A percentile compares a stretch with the other conserved stretches of the same genome.
Evolutionary conservation across 2,888 invertebrate genomes (phyloP).

Genomic region (Drosophila cognata): DNA sequence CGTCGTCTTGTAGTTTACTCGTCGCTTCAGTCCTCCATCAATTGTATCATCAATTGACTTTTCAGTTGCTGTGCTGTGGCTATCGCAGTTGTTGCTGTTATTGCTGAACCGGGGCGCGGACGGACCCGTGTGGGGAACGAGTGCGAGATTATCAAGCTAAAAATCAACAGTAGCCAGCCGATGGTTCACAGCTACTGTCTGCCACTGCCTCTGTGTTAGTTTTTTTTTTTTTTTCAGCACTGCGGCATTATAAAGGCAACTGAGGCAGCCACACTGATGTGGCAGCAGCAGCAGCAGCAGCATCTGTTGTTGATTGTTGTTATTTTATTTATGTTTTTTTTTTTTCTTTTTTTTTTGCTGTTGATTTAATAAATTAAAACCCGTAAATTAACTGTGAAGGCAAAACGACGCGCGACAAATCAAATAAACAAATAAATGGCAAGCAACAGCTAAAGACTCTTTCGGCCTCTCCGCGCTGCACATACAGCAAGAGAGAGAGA

Average conservation of each 20-base stretch:
- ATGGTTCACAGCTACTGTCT: conserved; percentile 37
- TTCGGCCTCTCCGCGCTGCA: conserved; percentile 4
- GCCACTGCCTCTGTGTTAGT: conserved; percentile 18
- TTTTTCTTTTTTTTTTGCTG: conserved; percentile 46
- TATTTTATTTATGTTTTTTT: conserved; percentile 1
- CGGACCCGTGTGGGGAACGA: conserved; percentile 26
- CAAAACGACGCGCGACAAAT: conserved; percentile 77
- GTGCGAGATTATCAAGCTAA: conserved; percentile 67
- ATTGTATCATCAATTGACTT: conserved; percentile 75
- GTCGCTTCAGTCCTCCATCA: conserved; percentile 52
- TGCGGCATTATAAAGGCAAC: conserved; percentile 48
- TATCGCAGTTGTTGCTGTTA: conserved; percentile 18
- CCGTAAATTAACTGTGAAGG: conserved; percentile 77
- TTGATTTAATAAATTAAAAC: conserved; percentile 76
- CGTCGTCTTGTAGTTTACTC: conserved; percentile 55
- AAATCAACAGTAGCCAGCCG: conserved; percentile 65
- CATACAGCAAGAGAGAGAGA: neutral
- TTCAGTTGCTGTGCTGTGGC: conserved; percentile 38
- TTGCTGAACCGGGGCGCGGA: conserved; percentile 18
- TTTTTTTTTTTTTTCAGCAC: neutral
- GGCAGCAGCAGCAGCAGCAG: conserved; percentile 9
- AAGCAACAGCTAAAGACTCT: conserved; percentile 53
- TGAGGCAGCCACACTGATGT: conserved; percentile 9
- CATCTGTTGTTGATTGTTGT: conserved; percentile 69
- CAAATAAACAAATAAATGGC: conserved; percentile 71